Base-by-base conservation (phyloP, 1,140 invertebrate genomes). In the Caenorhabditis briggsae region DNA sequence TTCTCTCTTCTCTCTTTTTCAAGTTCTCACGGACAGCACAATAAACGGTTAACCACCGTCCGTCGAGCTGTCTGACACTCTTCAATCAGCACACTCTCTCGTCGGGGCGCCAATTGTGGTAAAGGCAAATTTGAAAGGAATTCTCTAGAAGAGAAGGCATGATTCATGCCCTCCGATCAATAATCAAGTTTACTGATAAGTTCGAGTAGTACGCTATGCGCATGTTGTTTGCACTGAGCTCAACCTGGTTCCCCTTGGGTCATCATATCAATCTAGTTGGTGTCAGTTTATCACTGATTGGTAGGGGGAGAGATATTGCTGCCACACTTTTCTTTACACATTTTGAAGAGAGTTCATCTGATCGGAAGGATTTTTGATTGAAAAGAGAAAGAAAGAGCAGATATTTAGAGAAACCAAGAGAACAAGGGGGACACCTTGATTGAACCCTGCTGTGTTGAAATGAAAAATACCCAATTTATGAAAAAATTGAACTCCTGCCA, bases 131-230 rank as follows among this genome's bases (percentile, higher is more conserved):
- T 78, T 50, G 70, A 78, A 78, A 78, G 25, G n/a, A 53, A 23
- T 23, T 50, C n/a, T 33, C 16, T 46, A 70, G n/a, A 11, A 20
- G 23, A 70, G 43, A 46, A 18, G 64, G 41, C 43, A 16, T 78
- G 70, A 78, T 14, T 78, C 70, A 78, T 74, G 5, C 59, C 14
- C 25, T 12, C 8, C 70, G 46, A 78, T 78, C 70, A 78, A 78
- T 78, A 78, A 78, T 78, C 70, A 78, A 78, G 70, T 78, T 50
- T 25, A 50, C 43, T 78, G 70, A 78, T 78, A 78, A 78, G 70
- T 78, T 41, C 70, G 46, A 78, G 70, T 50, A 50, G 14, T 53
- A 33, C 12, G 20, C n/a, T 25, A 8, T 20, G 70, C 20, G 46
- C 70, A 78, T 53, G 41, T 70, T 70, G 46, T 78, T 78, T 78